Evolutionary conservation across 2,888 invertebrate species (phyloP).

Genomic region (Brachypalpus laphriformis): DNA sequence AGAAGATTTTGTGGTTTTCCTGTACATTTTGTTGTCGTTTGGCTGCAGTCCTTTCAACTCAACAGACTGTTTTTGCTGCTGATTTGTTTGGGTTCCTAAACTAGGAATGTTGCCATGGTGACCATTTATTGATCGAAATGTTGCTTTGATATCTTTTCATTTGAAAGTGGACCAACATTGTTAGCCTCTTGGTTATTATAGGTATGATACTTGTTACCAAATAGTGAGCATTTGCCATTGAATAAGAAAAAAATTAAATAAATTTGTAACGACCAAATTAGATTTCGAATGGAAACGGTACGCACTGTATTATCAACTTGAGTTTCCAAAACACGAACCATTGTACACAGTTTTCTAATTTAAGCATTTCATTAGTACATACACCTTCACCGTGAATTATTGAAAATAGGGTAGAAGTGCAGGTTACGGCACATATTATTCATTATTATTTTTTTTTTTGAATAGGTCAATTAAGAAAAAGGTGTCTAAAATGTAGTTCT

Average conservation of each 20-base stretch:
- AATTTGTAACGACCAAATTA: too few species aligned
- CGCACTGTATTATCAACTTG: not conserved
- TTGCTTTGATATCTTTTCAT: too few species aligned
- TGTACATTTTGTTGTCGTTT: slow-evolving; percentile 72
- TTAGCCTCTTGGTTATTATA: too few species aligned
- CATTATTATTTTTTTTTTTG: too few species aligned
- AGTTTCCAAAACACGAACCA: not conserved
- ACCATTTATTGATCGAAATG: not conserved
- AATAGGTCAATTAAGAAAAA: too few species aligned
- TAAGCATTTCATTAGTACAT: too few species aligned
- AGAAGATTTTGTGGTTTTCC: slow-evolving; percentile 77
- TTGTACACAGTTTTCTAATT: too few species aligned
- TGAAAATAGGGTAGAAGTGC: too few species aligned
- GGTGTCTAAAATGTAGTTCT: too few species aligned
- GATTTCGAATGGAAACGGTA: not conserved
- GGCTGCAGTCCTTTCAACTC: not conserved
- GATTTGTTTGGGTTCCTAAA: slow-evolving; percentile 4
- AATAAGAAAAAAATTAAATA: not conserved
- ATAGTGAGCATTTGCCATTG: not conserved
- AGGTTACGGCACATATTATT: too few species aligned
- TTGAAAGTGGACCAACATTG: too few species aligned
- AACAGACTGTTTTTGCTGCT: not conserved
- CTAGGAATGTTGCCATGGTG: slow-evolving; percentile 8
- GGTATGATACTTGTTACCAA: not conserved
- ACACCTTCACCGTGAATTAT: too few species aligned